Evolutionary conservation across 2,113 vertebrate species (phyloP), one percentile per base, ranked within the genome.

Genomic region (Tonatia bakeri): DNA sequence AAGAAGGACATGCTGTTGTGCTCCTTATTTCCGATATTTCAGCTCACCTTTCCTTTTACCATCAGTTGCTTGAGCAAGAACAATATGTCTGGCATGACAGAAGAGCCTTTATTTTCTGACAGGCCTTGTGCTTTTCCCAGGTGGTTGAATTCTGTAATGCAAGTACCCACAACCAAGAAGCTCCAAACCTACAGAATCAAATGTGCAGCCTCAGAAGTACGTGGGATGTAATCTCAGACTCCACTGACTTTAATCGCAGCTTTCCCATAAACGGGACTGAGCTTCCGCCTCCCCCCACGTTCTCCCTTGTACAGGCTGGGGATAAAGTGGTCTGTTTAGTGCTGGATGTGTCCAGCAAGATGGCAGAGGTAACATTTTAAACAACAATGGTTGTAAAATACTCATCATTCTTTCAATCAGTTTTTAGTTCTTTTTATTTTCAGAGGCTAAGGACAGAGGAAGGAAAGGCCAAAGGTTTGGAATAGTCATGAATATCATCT

Each of bases 271-370:
- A 11, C 0, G 81, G 26, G 5, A 69, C 50, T 9, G 76, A 28
- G 4, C 43, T 87, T 13, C 96, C 98, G 5, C 84, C 94, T 85
- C 90, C 94, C 52, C 96, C 98, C 9, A 81, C 7, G 0, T 98
- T 98, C 77, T 97, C 95, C 45, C 20, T 98, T 5, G 7, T 98
- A 4, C 98, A 98, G 50, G 75, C 95, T 40, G 87, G 82, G 1
- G 19, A 85, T 65, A 98, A 96, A 85, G 96, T 98, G 36, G 81
- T 98, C 75, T 98, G 98, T 70, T 96, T 99, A 54, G 96, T 98
- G 52, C 93, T 99, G n/a, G 98, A 99, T 93, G 95, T 98, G 50
- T 98, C 98, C 54, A 96, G 90, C 33, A 98, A 97, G 82, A 98
- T 98, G 97, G 15, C 61, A 45, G 87, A 92, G 97, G 98, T 98